phyloP scores from a whole-genome alignment of 1,140 invertebrate species.

The Drosophila rufa region DNA sequence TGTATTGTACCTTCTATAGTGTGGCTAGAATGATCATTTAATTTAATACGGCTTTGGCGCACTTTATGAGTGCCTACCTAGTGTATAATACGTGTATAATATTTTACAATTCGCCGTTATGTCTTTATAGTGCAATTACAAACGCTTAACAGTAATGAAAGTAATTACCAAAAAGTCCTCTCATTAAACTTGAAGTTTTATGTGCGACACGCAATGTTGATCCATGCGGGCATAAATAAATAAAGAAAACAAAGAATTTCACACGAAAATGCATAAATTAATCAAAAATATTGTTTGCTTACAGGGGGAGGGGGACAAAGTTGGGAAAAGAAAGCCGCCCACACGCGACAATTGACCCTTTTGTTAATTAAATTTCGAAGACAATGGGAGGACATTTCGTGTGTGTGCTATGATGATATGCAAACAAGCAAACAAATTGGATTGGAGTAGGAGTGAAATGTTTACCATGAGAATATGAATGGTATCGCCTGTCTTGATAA shows the following conservation, averaged over 20 bases:
- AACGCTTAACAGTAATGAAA: slow-evolving; percentile 63
- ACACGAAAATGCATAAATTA: slow-evolving; percentile 82
- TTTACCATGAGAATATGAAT: slow-evolving; percentile 68
- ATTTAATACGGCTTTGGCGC: background rate
- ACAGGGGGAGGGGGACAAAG: background rate
- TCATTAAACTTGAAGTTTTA: slow-evolving; percentile 70
- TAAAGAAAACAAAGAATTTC: slow-evolving; percentile 54
- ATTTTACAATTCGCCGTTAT: background rate
- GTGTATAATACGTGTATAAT: background rate
- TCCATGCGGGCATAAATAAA: slow-evolving; percentile 62
- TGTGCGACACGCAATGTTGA: slow-evolving; percentile 55
- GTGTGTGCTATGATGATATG: slow-evolving; percentile 49
- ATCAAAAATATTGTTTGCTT: slow-evolving; percentile 77
- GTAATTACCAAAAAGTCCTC: slow-evolving; percentile 59
- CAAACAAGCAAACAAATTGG: slow-evolving; percentile 66
- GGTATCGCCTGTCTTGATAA: slow-evolving; percentile 38
- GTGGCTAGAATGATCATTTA: background rate
- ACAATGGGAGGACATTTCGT: slow-evolving; percentile 61
- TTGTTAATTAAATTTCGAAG: slow-evolving; percentile 79
- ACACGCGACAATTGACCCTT: slow-evolving; percentile 82
- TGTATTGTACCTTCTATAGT: background rate
- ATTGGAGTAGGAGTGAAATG: slow-evolving; percentile 43
- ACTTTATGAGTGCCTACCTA: background rate
- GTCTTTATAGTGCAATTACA: slow-evolving; percentile 48
- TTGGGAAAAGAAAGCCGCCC: slow-evolving; percentile 21